Conservation (phyloP, 2,888 invertebrate genomes). For the Rutpela maculata region DNA sequence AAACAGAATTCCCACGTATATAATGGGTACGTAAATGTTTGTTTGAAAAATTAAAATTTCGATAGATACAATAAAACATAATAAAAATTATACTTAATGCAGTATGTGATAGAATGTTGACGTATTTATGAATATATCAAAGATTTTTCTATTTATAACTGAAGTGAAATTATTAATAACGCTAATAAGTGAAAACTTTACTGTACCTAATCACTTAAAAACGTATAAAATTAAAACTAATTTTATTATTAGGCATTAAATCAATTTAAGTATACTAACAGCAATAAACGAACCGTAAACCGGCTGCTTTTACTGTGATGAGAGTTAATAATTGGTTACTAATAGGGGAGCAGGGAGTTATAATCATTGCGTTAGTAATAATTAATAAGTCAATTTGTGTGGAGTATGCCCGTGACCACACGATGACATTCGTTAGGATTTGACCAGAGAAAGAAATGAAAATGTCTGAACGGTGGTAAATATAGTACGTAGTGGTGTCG, state of each 20-base stretch:
- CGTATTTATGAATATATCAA: not conserved
- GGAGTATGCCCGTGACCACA: slow-evolving; percentile 32
- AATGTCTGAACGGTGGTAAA: slow-evolving; percentile 21
- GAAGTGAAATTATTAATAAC: not conserved
- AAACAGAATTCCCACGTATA: not conserved
- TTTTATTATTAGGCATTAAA: slow-evolving; percentile 11
- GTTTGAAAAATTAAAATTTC: not conserved
- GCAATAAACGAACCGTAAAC: slow-evolving; percentile 3
- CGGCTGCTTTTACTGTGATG: slow-evolving; percentile 10
- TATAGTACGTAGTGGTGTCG: slow-evolving; percentile 29
- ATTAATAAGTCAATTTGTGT: slow-evolving; percentile 14
- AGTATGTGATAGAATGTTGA: not conserved
- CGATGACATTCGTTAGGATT: slow-evolving; percentile 28
- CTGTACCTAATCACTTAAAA: not conserved
- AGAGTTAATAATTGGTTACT: slow-evolving; percentile 24
- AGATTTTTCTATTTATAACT: not conserved
- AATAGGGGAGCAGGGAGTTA: slow-evolving; percentile 20
- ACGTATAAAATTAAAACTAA: slow-evolving; percentile 7
- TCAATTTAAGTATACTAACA: slow-evolving; percentile 5
- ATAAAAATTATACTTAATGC: not conserved
- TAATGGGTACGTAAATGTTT: not conserved
- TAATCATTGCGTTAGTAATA: not conserved
- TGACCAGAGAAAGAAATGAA: slow-evolving; percentile 24
- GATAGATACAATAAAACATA: not conserved
- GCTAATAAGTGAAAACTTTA: not conserved